phyloP scores from a whole-genome alignment of 2,113 vertebrate genomes.

The Mus pahari region DNA sequence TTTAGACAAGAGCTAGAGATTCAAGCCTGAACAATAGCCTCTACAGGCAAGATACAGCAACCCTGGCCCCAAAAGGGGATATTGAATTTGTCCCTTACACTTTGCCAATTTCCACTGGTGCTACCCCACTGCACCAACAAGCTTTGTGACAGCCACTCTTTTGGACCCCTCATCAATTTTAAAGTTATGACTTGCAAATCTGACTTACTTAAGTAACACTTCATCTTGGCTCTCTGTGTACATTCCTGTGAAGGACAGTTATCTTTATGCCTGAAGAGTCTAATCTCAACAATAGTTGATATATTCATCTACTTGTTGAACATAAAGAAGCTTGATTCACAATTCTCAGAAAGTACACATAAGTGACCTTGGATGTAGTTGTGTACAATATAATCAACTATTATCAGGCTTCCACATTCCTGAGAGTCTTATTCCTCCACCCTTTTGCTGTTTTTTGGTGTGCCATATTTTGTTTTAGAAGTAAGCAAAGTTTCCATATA shows the following conservation, averaged over 20 bases:
- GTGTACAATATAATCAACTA: background rate
- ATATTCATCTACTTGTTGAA: background rate
- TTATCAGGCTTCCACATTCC: background rate
- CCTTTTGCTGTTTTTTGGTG: background rate
- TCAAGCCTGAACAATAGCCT: background rate
- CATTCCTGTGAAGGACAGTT: background rate
- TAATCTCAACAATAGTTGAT: background rate
- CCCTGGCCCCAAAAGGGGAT: background rate
- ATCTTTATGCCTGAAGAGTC: background rate
- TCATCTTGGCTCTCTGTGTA: background rate
- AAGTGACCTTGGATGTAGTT: background rate
- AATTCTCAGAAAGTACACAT: background rate
- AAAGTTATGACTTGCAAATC: background rate
- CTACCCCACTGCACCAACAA: background rate
- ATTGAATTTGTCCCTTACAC: background rate
- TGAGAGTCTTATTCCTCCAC: background rate
- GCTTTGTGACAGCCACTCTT: background rate
- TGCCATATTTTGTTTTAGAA: background rate
- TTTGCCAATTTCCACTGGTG: background rate
- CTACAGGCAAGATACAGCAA: background rate
- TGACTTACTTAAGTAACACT: background rate
- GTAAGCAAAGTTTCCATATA: background rate
- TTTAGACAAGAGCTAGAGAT: background rate
- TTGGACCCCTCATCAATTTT: background rate
- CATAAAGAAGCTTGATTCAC: background rate